These are phyloP conservation scores for Gobio gobio DNA, from an alignment of 2,113 vertebrate species.

Conservation along the genomic window DNA sequence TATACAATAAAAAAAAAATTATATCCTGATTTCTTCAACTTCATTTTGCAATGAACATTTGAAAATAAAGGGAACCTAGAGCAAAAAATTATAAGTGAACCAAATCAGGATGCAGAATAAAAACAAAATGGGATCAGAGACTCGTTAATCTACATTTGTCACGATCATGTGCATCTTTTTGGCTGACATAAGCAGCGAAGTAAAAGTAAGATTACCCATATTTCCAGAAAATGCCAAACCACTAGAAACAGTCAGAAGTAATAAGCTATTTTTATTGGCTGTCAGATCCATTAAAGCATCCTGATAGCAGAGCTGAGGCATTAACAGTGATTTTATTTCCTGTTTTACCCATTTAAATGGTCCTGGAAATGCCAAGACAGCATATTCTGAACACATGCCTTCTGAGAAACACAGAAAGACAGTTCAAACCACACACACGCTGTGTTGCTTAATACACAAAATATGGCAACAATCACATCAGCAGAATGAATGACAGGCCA, in stretches of 20 bases:
- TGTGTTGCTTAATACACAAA: constrained; percentile 22
- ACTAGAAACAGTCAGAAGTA: background rate
- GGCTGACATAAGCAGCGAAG: background rate
- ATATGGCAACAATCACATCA: constrained; percentile 23
- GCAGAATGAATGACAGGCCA: background rate
- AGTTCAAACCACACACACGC: background rate
- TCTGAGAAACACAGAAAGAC: constrained; percentile 11
- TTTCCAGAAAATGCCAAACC: background rate
- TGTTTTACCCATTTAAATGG: background rate
- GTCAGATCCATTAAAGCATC: constrained; percentile 12
- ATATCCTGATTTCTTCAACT: background rate
- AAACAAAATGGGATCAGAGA: background rate
- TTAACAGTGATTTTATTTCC: constrained; percentile 27
- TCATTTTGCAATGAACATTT: background rate
- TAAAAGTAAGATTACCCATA: background rate
- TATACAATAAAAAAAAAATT: background rate
- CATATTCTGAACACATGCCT: constrained; percentile 26
- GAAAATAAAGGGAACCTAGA: background rate
- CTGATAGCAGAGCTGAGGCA: background rate
- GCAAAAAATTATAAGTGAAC: background rate
- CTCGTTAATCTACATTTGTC: background rate
- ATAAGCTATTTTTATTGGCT: background rate
- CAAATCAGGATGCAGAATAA: background rate
- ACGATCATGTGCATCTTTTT: background rate
- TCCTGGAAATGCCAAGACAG: background rate